Evolutionary conservation across 2,797 vertebrate species (phyloP), one percentile per base, ranked within the genome.

Genomic region (Sebastes goodei): DNA sequence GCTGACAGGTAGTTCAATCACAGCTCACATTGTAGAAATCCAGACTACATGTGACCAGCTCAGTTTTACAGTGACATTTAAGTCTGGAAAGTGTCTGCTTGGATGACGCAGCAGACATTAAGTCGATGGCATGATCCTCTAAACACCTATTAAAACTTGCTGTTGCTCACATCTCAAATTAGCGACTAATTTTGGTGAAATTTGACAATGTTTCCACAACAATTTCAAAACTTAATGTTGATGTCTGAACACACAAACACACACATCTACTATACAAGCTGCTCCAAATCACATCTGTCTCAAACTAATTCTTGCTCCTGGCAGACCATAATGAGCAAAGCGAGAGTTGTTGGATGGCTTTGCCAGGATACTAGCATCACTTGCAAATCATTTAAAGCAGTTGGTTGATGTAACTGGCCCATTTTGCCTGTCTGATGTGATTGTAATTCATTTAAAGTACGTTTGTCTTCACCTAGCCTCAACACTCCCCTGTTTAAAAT

Each of bases 261-360:
- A 62, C 42, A 46, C 42, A 38, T 30, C 15, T 29, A 8, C 11
- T 15, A 17, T 5, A 55, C 52, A 29, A 25, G 49, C 61, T 42
- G 38, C 12, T 21, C 30, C 8, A 38, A 56, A 42, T 66, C 33
- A 52, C 68, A 78, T 78, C 35, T 72, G 56, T 74, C 77, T 72
- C 29, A 69, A 4, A 17, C 21, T 29, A 29, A n/a, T 55, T 57
- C 23, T 27, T 20, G 46, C 23, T 15, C 23, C 46, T 14, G 64
- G 63, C 62, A 53, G 55, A 52, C 15, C 29, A 33, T 55, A 30
- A 49, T 59, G 63, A 67, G n/a, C 25, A 32, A 42, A 35, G 30
- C 23, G 56, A 46, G 25, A n/a, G 8, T 11, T 52, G 21, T 17
- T 55, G 23, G 30, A 68, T 7, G 15, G 5, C 25, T 74, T 27